Percentiles rank a stretch among this genome's conserved stretches.
Evolutionary conservation across 1,140 invertebrate genomes (phyloP).

Genomic region (Drosophila saltans): DNA sequence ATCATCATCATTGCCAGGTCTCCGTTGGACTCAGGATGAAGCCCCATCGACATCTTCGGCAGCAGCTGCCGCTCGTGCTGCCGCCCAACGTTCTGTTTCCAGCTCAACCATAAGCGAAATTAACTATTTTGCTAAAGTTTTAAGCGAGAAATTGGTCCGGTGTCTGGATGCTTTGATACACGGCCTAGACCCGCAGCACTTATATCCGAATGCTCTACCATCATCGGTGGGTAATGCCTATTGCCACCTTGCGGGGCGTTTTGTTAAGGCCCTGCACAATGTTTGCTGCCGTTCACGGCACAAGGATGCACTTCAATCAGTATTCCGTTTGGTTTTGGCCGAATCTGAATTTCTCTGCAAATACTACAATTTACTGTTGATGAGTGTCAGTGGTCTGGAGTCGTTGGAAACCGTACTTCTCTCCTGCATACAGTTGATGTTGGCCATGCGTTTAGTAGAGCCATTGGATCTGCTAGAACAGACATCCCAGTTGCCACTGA

Average conservation of each 20-base stretch:
- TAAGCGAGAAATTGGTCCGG: conserved; percentile 72
- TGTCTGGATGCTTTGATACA: conserved; percentile 54
- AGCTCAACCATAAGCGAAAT: conserved; percentile 70
- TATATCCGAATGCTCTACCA: not conserved
- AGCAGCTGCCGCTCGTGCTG: conserved; percentile 67
- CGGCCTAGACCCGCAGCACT: conserved; percentile 5
- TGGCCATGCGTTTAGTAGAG: conserved; percentile 72
- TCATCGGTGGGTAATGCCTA: conserved; percentile 42
- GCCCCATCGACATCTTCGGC: conserved; percentile 76
- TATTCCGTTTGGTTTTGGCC: conserved; percentile 75
- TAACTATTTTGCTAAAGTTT: conserved; percentile 82
- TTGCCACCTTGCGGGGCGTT: conserved; percentile 66
- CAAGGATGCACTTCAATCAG: conserved; percentile 78
- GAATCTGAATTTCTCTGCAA: conserved; percentile 80
- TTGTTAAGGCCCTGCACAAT: conserved; percentile 71
- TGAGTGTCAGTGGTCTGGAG: conserved; percentile 48
- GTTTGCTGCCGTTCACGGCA: conserved; percentile 76
- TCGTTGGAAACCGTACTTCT: conserved; percentile 57
- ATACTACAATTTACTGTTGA: conserved; percentile 76
- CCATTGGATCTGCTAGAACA: conserved; percentile 60
- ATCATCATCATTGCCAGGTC: not conserved
- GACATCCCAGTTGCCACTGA: conserved; percentile 57
- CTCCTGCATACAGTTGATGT: conserved; percentile 61
- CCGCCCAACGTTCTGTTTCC: conserved; percentile 23
- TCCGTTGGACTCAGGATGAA: conserved; percentile 50